Conservation (phyloP, 2,113 vertebrate species). For the Recurvirostra avosetta region DNA sequence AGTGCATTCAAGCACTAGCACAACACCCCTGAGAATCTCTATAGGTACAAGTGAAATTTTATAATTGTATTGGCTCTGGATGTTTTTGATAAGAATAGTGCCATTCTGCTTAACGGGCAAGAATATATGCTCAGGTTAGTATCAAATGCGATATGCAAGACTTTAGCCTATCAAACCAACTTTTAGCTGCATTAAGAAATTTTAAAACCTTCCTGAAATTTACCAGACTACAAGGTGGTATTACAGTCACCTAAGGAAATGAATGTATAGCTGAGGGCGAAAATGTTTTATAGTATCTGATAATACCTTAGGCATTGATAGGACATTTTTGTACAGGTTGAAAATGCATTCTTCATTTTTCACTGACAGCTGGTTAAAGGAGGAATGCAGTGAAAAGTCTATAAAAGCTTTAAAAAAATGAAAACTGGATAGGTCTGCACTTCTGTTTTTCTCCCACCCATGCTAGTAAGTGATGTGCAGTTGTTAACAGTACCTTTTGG, state of each 20-base stretch:
- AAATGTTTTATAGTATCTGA: slow-evolving; percentile 32
- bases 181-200: not conserved
- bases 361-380: slow-evolving; percentile 60
- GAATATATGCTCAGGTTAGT: not conserved
- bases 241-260: slow-evolving; percentile 16
- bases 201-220: not conserved
- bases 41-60: not conserved
- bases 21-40: not conserved
- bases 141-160: not conserved
- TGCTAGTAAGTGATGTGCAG: not conserved
- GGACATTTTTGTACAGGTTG: slow-evolving; percentile 43
- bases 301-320: slow-evolving; percentile 51
- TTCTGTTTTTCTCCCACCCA: not conserved
- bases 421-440: not conserved
- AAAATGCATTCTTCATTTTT: slow-evolving; percentile 61
- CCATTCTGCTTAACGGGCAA: not conserved
- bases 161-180: not conserved
- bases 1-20: not conserved
- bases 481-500: not conserved
- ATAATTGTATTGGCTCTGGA: not conserved
- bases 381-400: slow-evolving; percentile 49
- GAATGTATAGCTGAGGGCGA: not conserved
- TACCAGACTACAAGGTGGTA: not conserved
- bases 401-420: not conserved
- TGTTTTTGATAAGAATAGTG: not conserved